Conservation (phyloP, 2,888 invertebrate genomes). For the Diarsia rubi region DNA sequence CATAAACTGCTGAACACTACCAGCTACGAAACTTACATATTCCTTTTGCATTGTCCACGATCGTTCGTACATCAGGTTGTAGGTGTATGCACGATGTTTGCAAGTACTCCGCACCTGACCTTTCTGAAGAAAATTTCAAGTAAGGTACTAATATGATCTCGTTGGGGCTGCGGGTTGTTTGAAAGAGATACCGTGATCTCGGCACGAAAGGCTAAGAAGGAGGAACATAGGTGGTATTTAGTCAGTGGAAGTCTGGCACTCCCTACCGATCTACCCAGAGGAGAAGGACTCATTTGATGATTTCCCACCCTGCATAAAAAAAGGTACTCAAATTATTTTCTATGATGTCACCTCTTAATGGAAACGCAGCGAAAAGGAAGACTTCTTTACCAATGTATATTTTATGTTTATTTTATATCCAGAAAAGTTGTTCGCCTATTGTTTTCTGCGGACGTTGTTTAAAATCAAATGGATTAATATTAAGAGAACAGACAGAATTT, state of each 20-base stretch:
- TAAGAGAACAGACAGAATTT: not conserved
- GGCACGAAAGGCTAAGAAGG: too few relatives aligned
- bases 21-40: not conserved
- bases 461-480: constrained; percentile 24
- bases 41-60: not conserved
- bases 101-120: not conserved
- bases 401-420: not conserved
- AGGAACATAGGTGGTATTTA: too few relatives aligned
- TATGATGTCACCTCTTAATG: not conserved
- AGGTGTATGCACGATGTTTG: not conserved
- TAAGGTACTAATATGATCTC: too few relatives aligned
- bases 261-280: too few relatives aligned
- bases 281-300: too few relatives aligned
- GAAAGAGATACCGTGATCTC: too few relatives aligned
- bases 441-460: constrained; percentile 5
- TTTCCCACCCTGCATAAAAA: too few relatives aligned
- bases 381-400: not conserved
- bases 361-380: too few relatives aligned
- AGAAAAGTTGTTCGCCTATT: not conserved
- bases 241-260: too few relatives aligned
- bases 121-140: not conserved
- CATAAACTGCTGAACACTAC: not conserved
- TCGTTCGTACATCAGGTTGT: not conserved
- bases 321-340: not conserved
- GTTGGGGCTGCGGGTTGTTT: too few relatives aligned